Evolutionary conservation across 2,888 invertebrate species (phyloP).

Genomic region (Trichacis sp.): DNA sequence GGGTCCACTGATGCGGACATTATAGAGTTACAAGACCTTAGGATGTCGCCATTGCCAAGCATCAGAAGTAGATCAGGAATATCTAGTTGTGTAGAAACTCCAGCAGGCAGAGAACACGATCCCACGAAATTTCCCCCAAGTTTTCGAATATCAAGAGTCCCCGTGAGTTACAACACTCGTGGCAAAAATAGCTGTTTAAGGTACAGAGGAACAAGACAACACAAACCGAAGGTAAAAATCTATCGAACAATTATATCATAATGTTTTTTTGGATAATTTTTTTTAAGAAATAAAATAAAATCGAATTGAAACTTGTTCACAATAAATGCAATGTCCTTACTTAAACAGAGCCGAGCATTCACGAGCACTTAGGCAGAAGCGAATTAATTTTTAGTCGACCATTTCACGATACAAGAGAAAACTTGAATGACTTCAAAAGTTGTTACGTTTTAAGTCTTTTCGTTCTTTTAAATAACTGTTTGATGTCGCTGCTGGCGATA

Average conservation of each 20-base stretch:
- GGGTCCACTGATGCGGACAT: slow-evolving; percentile 77
- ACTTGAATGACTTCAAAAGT: too few species aligned
- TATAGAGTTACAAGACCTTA: slow-evolving; percentile 89
- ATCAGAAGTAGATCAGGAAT: slow-evolving; percentile 75
- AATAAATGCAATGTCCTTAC: too few species aligned
- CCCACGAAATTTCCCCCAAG: slow-evolving; percentile 80
- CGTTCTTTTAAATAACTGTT: too few species aligned
- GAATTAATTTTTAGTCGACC: too few species aligned
- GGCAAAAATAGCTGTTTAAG: slow-evolving; percentile 61
- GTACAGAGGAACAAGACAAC: slow-evolving; percentile 59
- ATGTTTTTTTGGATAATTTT: too few species aligned
- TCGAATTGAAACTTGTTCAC: too few species aligned
- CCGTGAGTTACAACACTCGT: slow-evolving; percentile 61
- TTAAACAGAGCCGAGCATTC: too few species aligned
- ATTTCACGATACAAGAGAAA: too few species aligned
- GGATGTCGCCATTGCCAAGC: slow-evolving; percentile 87
- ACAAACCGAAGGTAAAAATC: slow-evolving; percentile 61
- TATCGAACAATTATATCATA: neutral
- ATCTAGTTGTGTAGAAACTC: slow-evolving; percentile 60
- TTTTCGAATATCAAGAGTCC: slow-evolving; percentile 79
- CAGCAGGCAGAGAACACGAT: slow-evolving; percentile 71
- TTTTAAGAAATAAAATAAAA: too few species aligned
- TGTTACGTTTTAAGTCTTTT: too few species aligned
- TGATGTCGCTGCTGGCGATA: too few species aligned
- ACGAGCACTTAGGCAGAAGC: too few species aligned